Percentiles rank a stretch among this genome's conserved stretches.
phyloP scores from a whole-genome alignment of 2,113 vertebrate species.

The Chaetura pelagica region DNA sequence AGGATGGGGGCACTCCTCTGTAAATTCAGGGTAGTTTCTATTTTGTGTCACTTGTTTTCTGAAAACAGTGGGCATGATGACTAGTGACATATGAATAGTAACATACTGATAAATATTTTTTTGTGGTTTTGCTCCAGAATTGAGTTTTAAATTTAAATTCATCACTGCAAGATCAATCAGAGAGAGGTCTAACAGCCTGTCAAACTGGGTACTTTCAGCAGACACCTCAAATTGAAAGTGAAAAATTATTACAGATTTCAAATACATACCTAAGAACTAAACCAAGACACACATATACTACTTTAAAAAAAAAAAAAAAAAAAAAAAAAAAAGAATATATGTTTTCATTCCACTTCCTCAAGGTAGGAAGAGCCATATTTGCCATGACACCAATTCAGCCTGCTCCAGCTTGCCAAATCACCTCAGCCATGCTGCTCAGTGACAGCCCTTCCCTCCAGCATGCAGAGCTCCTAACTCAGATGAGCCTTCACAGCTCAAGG shows the following conservation, averaged over 20 bases:
- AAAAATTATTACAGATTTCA: not conserved
- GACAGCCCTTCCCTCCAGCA: not conserved
- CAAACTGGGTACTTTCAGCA: not conserved
- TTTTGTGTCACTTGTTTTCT: not conserved
- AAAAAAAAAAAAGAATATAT: rapidly evolving
- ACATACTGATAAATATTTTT: not conserved
- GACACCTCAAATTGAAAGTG: not conserved
- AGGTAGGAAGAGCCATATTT: not conserved
- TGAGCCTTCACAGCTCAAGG: not conserved
- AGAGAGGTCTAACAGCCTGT: not conserved
- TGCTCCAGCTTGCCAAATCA: not conserved
- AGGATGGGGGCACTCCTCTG: not conserved
- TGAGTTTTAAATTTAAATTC: not conserved
- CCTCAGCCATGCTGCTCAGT: not conserved
- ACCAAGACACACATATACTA: not conserved
- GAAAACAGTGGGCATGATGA: not conserved
- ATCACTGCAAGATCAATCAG: not conserved
- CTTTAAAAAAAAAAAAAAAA: not conserved
- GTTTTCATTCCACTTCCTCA: not conserved
- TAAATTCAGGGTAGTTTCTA: not conserved
- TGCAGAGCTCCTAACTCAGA: not conserved
- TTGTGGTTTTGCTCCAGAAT: not conserved
- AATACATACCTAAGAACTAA: not conserved
- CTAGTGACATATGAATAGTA: not conserved
- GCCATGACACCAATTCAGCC: not conserved